Evolutionary conservation across 2,888 invertebrate species (phyloP).

Genomic region (Melinaea marsaeus): DNA sequence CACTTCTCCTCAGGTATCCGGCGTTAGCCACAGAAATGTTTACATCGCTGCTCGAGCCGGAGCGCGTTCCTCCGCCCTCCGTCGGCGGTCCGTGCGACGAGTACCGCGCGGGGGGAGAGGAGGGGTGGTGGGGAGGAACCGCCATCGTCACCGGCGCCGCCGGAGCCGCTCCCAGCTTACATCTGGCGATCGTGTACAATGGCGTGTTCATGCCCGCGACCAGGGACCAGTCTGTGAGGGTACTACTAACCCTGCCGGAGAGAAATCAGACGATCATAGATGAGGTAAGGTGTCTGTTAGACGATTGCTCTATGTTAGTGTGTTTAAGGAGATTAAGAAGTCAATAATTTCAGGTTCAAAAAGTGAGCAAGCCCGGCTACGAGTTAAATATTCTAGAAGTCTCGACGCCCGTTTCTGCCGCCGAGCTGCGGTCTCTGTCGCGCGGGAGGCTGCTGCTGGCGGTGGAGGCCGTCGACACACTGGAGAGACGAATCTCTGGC

Average conservation of each 20-base stretch:
- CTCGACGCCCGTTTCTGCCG: slow-evolving; percentile 85
- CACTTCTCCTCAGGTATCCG: slow-evolving; percentile 71
- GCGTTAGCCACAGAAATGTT: slow-evolving; percentile 89
- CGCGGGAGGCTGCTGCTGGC: slow-evolving; percentile 86
- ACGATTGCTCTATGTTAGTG: neutral
- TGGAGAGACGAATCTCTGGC: slow-evolving; percentile 83
- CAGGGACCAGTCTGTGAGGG: slow-evolving; percentile 82
- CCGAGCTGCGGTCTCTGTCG: slow-evolving; percentile 86
- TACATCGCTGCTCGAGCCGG: slow-evolving; percentile 83
- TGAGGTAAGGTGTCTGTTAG: slow-evolving; percentile 70
- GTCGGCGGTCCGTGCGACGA: slow-evolving; percentile 74
- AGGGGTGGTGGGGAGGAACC: slow-evolving; percentile 91
- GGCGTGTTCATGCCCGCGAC: slow-evolving; percentile 84
- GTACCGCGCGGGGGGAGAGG: slow-evolving; percentile 72
- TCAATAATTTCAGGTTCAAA: slow-evolving; percentile 71
- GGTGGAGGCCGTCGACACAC: slow-evolving; percentile 82
- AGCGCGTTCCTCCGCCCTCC: slow-evolving; percentile 83
- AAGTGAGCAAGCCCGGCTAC: slow-evolving; percentile 84
- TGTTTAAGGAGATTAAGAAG: too few species aligned
- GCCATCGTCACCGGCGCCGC: slow-evolving; percentile 90
- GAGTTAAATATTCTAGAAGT: slow-evolving; percentile 88
- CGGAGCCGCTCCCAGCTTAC: slow-evolving; percentile 87
- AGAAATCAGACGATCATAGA: slow-evolving; percentile 85
- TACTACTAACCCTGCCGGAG: slow-evolving; percentile 83
- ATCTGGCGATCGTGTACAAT: slow-evolving; percentile 88